These are phyloP conservation scores for Platysternon megacephalum DNA, from an alignment of 2,113 vertebrate species.

Conservation along the genomic window DNA sequence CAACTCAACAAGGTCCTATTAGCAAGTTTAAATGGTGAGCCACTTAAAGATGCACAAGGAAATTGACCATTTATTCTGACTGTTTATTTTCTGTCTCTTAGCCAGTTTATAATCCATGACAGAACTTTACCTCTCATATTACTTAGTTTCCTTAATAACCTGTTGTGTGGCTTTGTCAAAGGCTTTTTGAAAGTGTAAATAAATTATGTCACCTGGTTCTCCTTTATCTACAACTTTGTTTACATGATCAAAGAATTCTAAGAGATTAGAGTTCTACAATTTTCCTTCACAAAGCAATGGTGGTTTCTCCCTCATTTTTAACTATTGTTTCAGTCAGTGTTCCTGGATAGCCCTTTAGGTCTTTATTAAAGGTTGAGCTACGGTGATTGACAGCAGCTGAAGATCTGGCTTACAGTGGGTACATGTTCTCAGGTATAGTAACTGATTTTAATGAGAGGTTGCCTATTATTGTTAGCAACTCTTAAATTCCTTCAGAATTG, in stretches of 20 bases:
- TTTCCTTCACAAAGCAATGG: neutral
- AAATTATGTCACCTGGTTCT: neutral
- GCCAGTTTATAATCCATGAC: neutral
- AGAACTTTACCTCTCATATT: neutral
- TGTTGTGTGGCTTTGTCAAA: neutral
- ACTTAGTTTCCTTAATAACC: neutral
- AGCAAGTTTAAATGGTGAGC: neutral
- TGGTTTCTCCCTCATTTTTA: neutral
- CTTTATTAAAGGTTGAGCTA: neutral
- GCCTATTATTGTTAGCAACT: neutral
- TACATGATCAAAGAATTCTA: neutral
- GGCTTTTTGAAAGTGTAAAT: neutral
- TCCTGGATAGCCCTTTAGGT: neutral
- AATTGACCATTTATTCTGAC: neutral
- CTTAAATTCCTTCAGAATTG: neutral
- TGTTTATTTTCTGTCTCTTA: neutral
- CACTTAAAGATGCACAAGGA: neutral
- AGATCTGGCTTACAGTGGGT: neutral
- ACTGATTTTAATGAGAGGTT: neutral
- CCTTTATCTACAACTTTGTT: neutral
- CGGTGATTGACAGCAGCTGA: neutral
- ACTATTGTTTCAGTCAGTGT: neutral
- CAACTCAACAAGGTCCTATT: accelerated
- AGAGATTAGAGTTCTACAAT: neutral
- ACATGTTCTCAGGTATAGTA: neutral